Conservation (phyloP, 2,797 vertebrate species). For the Aulostomus chinensis region DNA sequence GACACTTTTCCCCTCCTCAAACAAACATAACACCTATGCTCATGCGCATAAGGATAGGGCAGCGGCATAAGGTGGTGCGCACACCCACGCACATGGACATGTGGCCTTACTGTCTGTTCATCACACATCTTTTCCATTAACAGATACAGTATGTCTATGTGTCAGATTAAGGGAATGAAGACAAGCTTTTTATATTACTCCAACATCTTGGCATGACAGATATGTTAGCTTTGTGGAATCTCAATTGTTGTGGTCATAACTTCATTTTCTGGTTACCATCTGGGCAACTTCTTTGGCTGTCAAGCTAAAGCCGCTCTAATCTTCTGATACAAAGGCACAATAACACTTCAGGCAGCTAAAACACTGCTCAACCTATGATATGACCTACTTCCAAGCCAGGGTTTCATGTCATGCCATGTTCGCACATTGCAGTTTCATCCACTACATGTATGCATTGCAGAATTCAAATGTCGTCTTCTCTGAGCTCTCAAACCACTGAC, state of each 20-base stretch:
- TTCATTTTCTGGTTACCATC: conserved; percentile 57
- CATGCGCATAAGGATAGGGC: conserved; percentile 8
- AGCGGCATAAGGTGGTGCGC: conserved; percentile 4
- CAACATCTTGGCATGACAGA: too few relatives aligned
- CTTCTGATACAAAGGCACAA: conserved; percentile 52
- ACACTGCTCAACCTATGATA: conserved; percentile 48
- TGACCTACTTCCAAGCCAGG: conserved; percentile 61
- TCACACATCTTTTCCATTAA: conserved; percentile 44
- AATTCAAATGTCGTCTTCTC: conserved; percentile 50
- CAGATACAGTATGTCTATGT: conserved; percentile 34
- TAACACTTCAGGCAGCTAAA: conserved; percentile 51
- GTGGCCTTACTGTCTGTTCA: conserved; percentile 21
- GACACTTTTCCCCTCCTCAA: conserved; percentile 46
- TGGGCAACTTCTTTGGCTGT: conserved; percentile 49
- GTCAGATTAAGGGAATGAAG: conserved; percentile 3
- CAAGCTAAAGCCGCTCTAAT: conserved; percentile 44
- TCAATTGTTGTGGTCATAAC: conserved; percentile 42
- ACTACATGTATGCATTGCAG: conserved; percentile 37
- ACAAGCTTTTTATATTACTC: conserved; percentile 20
- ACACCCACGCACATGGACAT: conserved; percentile 11
- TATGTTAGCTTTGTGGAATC: conserved; percentile 38
- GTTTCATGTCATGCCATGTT: conserved; percentile 52
- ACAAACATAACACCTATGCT: conserved; percentile 48
- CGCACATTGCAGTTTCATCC: conserved; percentile 46
- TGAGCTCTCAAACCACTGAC: conserved; percentile 49